Base-by-base conservation (phyloP, 2,888 invertebrate genomes). In the Notodonta dromedarius region DNA sequence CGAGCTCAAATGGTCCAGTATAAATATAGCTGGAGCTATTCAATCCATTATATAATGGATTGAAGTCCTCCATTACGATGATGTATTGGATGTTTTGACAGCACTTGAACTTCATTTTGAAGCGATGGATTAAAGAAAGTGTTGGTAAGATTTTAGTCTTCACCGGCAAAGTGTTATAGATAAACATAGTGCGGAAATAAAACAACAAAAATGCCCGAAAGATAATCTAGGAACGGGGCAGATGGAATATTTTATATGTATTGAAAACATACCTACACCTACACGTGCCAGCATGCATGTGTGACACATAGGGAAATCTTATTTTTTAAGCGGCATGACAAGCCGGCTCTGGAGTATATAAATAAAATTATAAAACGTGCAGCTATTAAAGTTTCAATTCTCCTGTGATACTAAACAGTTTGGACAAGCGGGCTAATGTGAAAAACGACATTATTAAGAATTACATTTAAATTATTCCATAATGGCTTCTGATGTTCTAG, bases 11-110 rank as follows among this genome's bases (percentile, higher is more conserved):
- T 73, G 65, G 67, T 65, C 69, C 65, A 69, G 72, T 77, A 76
- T 79, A 73, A 78, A 79, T 79, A 80, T 79, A 80, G 73, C 77
- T 64, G 65, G 62, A 72, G 69, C 76, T 70, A 82, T 79, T 78
- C 78, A 69, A 73, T 72, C 44, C 16, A 56, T 44, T 42, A 44
- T 24, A 44, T 44, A 13, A n/a, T n/a, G n/a, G n/a, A n/a, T n/a
- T n/a, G n/a, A n/a, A 42, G 69, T 66, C 74, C 71, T 77, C 74
- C 74, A 76, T 76, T 77, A 77, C 70, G 65, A 67, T 78, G 77
- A 79, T 77, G 67, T 73, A 74, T 76, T 69, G 69, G 66, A 70
- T 78, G 71, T 78, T 80, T 76, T 73, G 76, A 76, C 71, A 72
- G 73, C 71, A 79, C 74, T 81, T 78, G 78, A 78, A 75, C 71